These are phyloP conservation scores for Chymomyza amoena DNA, from an alignment of 2,888 invertebrate genomes.

Conservation along the genomic window DNA sequence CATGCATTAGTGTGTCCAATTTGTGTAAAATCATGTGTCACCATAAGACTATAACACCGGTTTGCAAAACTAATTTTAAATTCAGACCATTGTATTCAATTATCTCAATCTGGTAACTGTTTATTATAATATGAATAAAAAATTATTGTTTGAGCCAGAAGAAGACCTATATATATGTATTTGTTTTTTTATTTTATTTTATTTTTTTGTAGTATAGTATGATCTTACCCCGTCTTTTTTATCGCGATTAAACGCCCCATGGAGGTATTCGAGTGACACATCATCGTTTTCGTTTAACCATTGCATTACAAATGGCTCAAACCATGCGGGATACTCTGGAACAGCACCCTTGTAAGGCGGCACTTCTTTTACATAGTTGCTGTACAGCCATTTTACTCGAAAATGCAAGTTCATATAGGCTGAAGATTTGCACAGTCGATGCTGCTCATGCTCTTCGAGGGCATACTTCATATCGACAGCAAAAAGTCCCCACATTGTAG, in stretches of 20 bases:
- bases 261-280: slow-evolving; percentile 98
- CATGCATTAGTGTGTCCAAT: too few relatives aligned
- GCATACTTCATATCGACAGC: slow-evolving; percentile 99
- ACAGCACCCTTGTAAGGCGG: slow-evolving; percentile 98
- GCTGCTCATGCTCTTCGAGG: slow-evolving; percentile 97
- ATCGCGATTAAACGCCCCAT: slow-evolving; percentile 98
- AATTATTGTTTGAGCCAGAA: too few relatives aligned
- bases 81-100: too few relatives aligned
- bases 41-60: too few relatives aligned
- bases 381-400: slow-evolving; percentile 98
- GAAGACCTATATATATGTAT: too few relatives aligned
- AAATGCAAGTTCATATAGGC: slow-evolving; percentile 99
- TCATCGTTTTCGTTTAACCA: slow-evolving; percentile 99
- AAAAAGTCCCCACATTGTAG: slow-evolving; percentile 98
- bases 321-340: slow-evolving; percentile 99
- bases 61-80: too few relatives aligned
- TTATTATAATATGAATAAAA: too few relatives aligned
- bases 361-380: slow-evolving; percentile 98
- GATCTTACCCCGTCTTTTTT: slow-evolving; percentile 91
- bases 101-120: too few relatives aligned
- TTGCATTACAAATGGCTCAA: slow-evolving; percentile 99
- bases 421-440: slow-evolving; percentile 96
- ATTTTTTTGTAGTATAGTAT: not conserved
- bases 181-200: not conserved
- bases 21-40: too few relatives aligned